Evolutionary conservation across 2,797 vertebrate species (phyloP).

Genomic region (Pelobates cultripes): DNA sequence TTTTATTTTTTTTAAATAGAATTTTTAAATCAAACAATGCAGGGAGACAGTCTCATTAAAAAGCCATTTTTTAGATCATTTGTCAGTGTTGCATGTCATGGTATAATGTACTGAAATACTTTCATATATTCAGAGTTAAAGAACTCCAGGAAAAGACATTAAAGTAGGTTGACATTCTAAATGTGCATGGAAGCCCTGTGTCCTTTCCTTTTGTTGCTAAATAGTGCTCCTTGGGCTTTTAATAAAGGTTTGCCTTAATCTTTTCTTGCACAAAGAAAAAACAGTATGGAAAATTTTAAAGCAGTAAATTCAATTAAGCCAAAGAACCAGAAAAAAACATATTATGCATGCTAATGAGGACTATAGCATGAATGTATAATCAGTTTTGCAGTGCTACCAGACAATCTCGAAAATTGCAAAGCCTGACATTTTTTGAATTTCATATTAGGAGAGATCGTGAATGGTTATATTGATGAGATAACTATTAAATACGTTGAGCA

Average conservation of each 20-base stretch:
- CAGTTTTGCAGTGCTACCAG: not conserved
- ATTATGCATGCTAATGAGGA: not conserved
- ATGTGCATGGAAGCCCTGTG: not conserved
- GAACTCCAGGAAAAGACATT: not conserved
- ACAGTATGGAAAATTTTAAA: not conserved
- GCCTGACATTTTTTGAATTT: not conserved
- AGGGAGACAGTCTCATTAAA: not conserved
- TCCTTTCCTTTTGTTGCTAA: not conserved
- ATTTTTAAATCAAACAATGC: no score
- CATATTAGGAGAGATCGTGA: not conserved
- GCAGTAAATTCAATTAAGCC: not conserved
- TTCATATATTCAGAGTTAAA: not conserved
- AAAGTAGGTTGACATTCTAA: not conserved
- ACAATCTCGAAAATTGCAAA: not conserved
- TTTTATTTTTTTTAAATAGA: no score
- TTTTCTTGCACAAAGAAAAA: not conserved
- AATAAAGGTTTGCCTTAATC: not conserved
- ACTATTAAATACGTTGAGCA: not conserved
- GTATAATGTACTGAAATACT: not conserved
- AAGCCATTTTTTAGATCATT: not conserved
- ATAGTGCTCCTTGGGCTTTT: not conserved
- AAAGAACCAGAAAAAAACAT: not conserved
- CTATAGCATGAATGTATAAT: not conserved
- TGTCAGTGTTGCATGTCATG: not conserved
- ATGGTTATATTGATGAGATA: not conserved